Evolutionary conservation across 2,113 vertebrate species (phyloP).

Genomic region (Cephalophus harveyi): DNA sequence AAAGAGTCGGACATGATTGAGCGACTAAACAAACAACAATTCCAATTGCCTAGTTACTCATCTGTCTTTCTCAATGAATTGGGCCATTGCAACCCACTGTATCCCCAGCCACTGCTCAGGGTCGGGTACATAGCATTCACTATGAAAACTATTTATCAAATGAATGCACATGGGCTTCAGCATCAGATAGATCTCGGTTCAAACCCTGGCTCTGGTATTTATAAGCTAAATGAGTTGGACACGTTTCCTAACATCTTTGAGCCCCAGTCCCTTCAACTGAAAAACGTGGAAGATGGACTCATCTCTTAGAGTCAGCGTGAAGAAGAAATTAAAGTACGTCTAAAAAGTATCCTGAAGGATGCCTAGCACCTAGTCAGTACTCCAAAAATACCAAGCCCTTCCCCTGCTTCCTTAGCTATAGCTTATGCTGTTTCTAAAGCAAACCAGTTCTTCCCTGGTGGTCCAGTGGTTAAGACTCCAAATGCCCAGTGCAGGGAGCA

Average conservation of each 20-base stretch:
- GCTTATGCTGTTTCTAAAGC: not conserved
- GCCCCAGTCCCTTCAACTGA: not conserved
- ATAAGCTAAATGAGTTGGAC: not conserved
- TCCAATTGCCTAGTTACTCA: not conserved
- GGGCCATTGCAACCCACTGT: not conserved
- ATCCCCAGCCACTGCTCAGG: not conserved
- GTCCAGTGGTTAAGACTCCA: not conserved
- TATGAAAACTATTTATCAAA: not conserved
- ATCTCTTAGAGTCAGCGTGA: not conserved
- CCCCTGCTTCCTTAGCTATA: not conserved
- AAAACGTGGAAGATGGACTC: not conserved
- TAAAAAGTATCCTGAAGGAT: too few species aligned
- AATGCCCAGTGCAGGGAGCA: not conserved
- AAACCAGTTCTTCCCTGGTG: not conserved
- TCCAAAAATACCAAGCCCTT: not conserved
- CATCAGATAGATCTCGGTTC: not conserved
- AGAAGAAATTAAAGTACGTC: not conserved
- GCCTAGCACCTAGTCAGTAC: not conserved
- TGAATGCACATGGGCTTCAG: not conserved
- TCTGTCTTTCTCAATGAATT: not conserved
- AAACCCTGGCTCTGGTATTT: not conserved
- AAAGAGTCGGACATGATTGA: not conserved
- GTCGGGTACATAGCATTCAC: rapidly evolving
- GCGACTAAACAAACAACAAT: not conserved
- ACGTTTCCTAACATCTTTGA: not conserved